Base-by-base conservation (phyloP, 64 coral and sea anemone genomes). In the Porites australiensis region DNA sequence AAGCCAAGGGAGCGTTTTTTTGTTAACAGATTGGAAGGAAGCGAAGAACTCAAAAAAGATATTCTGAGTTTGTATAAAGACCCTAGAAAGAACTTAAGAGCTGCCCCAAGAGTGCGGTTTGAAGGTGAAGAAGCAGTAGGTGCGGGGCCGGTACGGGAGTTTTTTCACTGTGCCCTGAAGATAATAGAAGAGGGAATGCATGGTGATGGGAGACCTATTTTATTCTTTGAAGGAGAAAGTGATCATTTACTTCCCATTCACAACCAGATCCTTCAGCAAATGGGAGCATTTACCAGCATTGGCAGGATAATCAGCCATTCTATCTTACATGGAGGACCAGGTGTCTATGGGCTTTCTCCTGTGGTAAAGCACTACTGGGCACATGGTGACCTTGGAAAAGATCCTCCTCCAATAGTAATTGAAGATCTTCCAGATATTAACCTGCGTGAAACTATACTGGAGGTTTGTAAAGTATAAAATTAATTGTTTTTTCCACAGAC, bases 361-460 rank as follows among this genome's bases (percentile, higher is more conserved):
- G 77, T 80, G 51, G 77, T 51, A 3, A 54, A 80, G 58, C 77
- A 80, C 50, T 80, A 80, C 18, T 80, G 77, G 77, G 4, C 58
- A 20, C 51, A 80, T 80, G 82, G 51, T 52, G 84, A 87, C 23
- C 62, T 70, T 15, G 23, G 20, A 21, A 70, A 13, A 2, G 72
- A 71, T 71, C 84, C 84, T 58, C 69, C 86, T 1, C 86, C 86
- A 16, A 68, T 88, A 43, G 48, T 43, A 52, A 8, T 88, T 53
- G 66, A 88, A 13, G 86, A 88, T 73, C 71, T 88, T 43, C 45
- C 86, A 7, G 86, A 88, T 70, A 13, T 88, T 37, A 58, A 88
- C 37, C 86, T 88, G 37, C 45, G 86, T 50, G 65, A 88, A 51
- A 19, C 14, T 70, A 73, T 88, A 52, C 47, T 74, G 10, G 84